A percentile compares a stretch with the other conserved stretches of the same genome.
Conservation (phyloP, 2,888 invertebrate species). For the Orthosia incerta region DNA sequence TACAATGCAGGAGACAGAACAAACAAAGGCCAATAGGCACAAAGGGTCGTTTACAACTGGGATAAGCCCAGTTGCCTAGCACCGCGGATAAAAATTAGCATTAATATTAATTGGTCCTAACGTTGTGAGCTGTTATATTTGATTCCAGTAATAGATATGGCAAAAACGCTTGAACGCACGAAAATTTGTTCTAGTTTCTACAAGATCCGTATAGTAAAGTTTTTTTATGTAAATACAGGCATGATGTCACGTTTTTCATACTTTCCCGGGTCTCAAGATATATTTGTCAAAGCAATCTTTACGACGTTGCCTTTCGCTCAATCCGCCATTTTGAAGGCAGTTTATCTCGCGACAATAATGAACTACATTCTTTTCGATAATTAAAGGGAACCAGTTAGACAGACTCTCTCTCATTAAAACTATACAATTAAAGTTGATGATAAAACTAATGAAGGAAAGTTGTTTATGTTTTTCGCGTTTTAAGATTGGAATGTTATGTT, state of each 20-base stretch:
- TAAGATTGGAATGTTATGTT: slow-evolving; percentile 12
- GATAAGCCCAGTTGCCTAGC: too few relatives aligned
- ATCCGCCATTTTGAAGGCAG: slow-evolving; percentile 21
- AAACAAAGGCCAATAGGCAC: too few relatives aligned
- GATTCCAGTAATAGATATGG: too few relatives aligned
- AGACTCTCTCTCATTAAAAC: slow-evolving; percentile 47
- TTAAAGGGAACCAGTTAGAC: slow-evolving; percentile 45
- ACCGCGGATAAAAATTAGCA: too few relatives aligned
- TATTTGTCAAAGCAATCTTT: slow-evolving; percentile 12
- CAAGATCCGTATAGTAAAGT: too few relatives aligned
- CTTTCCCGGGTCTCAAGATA: slow-evolving; percentile 18
- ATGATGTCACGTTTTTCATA: not conserved
- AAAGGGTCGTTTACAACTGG: too few relatives aligned
- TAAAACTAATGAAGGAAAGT: slow-evolving; percentile 44
- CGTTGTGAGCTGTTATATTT: too few relatives aligned
- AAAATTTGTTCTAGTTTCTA: too few relatives aligned
- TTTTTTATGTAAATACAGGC: not conserved
- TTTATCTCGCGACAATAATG: slow-evolving; percentile 34
- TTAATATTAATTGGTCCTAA: too few relatives aligned
- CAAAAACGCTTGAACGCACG: too few relatives aligned
- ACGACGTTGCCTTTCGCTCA: slow-evolving; percentile 32
- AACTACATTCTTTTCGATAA: slow-evolving; percentile 35
- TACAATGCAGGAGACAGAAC: too few relatives aligned
- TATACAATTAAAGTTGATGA: slow-evolving; percentile 29
- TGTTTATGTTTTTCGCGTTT: slow-evolving; percentile 23